Evolutionary conservation across 2,888 invertebrate species (phyloP), one percentile per base, ranked within the genome.

Genomic region (Rotaria sp.): DNA sequence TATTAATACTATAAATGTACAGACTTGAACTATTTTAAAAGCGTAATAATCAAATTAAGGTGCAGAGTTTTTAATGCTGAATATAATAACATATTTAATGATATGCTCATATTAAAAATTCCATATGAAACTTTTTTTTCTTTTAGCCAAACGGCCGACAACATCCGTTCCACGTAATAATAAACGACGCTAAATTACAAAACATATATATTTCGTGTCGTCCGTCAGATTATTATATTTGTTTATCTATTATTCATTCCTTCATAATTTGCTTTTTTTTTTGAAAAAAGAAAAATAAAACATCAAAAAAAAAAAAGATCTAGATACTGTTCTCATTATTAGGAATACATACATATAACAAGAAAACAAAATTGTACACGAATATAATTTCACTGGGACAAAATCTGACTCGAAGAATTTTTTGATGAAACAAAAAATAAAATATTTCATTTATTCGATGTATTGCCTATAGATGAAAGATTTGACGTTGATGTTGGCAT

Each of bases 121-220:
- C 48, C 10, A 15, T 11, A 48, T 48, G 48, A 7, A 48, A 7
- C 2, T 48, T 48, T 4, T 7, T 48, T 48, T 48, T 52, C 24
- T 75, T 80, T n/a, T 45, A 80, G 80, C 80, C 8, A 45, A 80
- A 80, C 80, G 80, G n/a, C 80, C 80, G n/a, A 80, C 80, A 80
- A 80, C 80, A 45, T 80, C 80, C 1, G 45, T 80, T 11, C 80
- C 80, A 45, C 41, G 80, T n/a, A 24, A 80, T 11, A 80, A n/a
- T 0, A 11, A 35, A 45, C 45, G 35, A 35, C 35, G 35, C 4
- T 67, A 30, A 21, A 35, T 18, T 35, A 18, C 4, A 15, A 18
- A 35, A 35, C 18, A 35, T 67, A 30, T 11, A 8, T 15, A 30
- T 35, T 35, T 30, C 67, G 5, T 67, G 67, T 67, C 35, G 67